Conservation (phyloP, 2,797 vertebrate species). For the Eidolon dupreanum region DNA sequence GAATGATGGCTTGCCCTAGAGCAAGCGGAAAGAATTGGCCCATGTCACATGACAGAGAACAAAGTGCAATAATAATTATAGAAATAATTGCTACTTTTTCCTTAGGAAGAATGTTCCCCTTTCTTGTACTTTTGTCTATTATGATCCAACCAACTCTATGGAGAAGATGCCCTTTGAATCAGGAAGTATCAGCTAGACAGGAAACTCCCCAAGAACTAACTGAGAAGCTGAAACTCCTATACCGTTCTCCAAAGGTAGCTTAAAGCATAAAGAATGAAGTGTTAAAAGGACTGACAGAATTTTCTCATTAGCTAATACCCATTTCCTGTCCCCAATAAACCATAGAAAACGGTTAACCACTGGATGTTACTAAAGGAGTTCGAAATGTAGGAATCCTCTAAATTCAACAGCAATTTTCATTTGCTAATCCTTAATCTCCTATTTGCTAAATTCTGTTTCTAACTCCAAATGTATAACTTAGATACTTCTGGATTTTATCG, state of each 20-base stretch:
- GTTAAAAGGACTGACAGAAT: neutral
- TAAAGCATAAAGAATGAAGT: neutral
- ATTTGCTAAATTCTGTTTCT: neutral
- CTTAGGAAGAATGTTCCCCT: neutral
- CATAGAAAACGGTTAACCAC: neutral
- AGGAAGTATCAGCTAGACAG: neutral
- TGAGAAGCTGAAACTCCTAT: neutral
- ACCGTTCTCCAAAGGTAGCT: neutral
- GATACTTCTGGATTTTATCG: neutral
- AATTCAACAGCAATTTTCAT: neutral
- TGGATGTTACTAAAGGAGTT: neutral
- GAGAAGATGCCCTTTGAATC: neutral
- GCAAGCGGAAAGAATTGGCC: neutral
- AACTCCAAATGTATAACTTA: neutral
- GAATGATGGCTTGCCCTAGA: neutral
- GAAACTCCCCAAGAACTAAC: neutral
- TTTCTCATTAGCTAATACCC: neutral
- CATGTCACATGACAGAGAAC: neutral
- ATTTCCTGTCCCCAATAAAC: neutral
- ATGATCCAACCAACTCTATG: neutral
- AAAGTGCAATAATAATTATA: neutral
- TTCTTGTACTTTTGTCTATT: neutral
- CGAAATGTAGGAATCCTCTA: constrained; percentile 18
- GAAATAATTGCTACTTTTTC: neutral
- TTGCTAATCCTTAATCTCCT: neutral